Percentiles rank a stretch among this genome's conserved stretches.
phyloP scores from a whole-genome alignment of 2,113 vertebrate species.

The Centrocercus urophasianus region DNA sequence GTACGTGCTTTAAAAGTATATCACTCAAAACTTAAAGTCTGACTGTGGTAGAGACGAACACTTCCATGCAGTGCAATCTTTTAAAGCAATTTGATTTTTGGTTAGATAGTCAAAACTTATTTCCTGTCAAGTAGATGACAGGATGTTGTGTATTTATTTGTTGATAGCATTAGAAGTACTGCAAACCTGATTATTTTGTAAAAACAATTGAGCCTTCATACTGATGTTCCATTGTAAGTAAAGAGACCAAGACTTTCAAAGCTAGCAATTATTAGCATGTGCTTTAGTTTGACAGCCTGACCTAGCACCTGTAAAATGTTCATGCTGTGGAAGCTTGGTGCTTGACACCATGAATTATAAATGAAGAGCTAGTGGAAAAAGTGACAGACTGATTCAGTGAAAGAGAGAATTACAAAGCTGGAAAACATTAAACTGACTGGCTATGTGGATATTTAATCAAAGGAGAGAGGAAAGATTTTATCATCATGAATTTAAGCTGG shows the following conservation, averaged over 20 bases:
- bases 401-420: slow-evolving; percentile 45
- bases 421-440: slow-evolving; percentile 35
- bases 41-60: not conserved
- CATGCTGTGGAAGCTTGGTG: slow-evolving; percentile 59
- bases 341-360: slow-evolving; percentile 75
- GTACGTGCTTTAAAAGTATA: not conserved
- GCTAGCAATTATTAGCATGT: slow-evolving; percentile 49
- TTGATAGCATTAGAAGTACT: not conserved
- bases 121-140: slow-evolving; percentile 3
- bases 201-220: slow-evolving; percentile 3
- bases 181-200: not conserved
- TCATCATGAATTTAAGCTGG: not conserved
- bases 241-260: slow-evolving; percentile 29
- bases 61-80: not conserved
- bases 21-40: not conserved
- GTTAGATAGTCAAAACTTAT: slow-evolving; percentile 5
- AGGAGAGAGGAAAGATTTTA: slow-evolving; percentile 28
- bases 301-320: slow-evolving; percentile 69
- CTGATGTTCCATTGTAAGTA: not conserved
- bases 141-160: not conserved
- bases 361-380: slow-evolving; percentile 62
- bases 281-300: slow-evolving; percentile 65
- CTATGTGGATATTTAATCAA: slow-evolving; percentile 35
- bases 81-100: slow-evolving; percentile 24
- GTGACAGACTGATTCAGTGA: slow-evolving; percentile 40